A percentile compares a stretch with the other conserved stretches of the same genome.
phyloP scores from a whole-genome alignment of 2,113 vertebrate genomes.

The Stictonetta naevosa region DNA sequence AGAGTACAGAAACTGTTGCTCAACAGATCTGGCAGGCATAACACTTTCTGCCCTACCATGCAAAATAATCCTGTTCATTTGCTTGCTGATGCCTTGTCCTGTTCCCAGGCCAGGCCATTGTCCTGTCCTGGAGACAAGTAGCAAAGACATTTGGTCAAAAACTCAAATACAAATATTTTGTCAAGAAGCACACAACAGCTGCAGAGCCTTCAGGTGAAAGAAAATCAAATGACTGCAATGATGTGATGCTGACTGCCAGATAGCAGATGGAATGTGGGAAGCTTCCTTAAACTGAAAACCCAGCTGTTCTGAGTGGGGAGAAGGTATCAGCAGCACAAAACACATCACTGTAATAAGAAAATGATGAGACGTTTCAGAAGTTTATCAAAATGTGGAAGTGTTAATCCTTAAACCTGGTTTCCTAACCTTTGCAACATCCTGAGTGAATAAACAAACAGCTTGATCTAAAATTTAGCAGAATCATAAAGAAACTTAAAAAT shows the following conservation, averaged over 20 bases:
- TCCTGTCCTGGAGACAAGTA: neutral
- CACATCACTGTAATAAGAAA: neutral
- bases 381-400: neutral
- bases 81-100: neutral
- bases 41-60: neutral
- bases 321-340: neutral
- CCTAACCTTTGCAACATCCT: neutral
- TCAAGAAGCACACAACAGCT: neutral
- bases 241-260: neutral
- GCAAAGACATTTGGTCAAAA: neutral
- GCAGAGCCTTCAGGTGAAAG: neutral
- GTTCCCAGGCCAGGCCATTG: fast-evolving
- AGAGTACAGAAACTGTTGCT: too few species aligned
- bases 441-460: neutral
- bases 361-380: neutral
- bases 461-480: neutral
- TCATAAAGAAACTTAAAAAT: neutral
- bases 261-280: neutral
- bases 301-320: neutral
- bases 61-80: neutral
- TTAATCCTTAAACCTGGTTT: neutral
- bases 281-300: neutral
- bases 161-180: neutral
- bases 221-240: neutral
- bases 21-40: neutral